Evolutionary conservation across 1,140 invertebrate genomes (phyloP), one percentile per base, ranked within the genome.

Genomic region (Reticulitermes speratus): DNA sequence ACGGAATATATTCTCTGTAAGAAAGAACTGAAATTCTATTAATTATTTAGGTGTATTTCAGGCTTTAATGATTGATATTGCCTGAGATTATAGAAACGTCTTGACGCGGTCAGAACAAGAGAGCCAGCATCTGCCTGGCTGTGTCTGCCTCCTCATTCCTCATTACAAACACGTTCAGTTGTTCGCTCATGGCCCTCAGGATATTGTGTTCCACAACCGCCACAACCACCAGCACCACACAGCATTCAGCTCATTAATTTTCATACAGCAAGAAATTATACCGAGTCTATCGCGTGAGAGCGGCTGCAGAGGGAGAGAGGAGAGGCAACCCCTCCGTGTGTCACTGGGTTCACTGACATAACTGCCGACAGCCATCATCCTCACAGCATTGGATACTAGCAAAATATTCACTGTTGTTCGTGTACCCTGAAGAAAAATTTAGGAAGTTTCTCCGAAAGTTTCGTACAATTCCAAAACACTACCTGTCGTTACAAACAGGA

Each of bases 271-370:
- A 75, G 65, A 75, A 75, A 75, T 75, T 75, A 75, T 30, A 75
- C 65, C n/a, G 14, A 30, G 65, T 30, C n/a, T 3, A 75, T 75
- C 14, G 65, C 65, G 65, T 75, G 65, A 75, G 65, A 11, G 9
- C 16, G 25, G 25, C 65, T 8, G n/a, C 25, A 25, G 9, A 30
- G 1, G 8, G 65, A 75, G 25, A 9, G 65, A 16, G 65, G 12
- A 9, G 65, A 25, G n/a, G 25, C n/a, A 16, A 0, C 25, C 23
- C 65, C 25, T 75, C 65, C 25, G 65, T 30, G 65, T 75, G 65
- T 75, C 65, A 75, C n/a, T 30, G 65, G n/a, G 65, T 75, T 75
- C 65, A 75, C 65, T 75, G 65, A 75, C 65, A 75, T 75, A 75
- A 75, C 52, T 16, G 48, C 48, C 48, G 48, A 48, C 48, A 11